Evolutionary conservation across 2,797 vertebrate genomes (phyloP).

Genomic region (Hapalemur alaotrensis): DNA sequence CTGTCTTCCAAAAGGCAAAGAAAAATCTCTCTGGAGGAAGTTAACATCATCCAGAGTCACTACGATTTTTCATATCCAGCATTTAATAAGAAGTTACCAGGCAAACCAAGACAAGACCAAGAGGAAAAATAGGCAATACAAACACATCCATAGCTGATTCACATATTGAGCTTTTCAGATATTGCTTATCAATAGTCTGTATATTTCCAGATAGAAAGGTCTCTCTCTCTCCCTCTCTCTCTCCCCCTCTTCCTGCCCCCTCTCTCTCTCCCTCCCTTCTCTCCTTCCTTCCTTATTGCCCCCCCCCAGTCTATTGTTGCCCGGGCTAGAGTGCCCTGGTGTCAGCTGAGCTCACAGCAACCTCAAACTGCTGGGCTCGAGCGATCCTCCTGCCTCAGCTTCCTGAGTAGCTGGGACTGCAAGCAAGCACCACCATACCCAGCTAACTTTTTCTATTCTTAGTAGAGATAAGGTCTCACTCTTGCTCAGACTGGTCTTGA

Average conservation of each 20-base stretch:
- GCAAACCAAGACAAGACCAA: neutral
- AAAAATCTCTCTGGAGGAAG: neutral
- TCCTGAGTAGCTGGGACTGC: too few species aligned
- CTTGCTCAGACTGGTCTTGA: too few species aligned
- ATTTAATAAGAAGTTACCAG: neutral
- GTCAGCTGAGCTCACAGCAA: too few species aligned
- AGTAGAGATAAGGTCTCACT: too few species aligned
- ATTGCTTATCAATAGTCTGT: neutral
- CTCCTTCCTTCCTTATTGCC: neutral
- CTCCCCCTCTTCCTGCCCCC: neutral
- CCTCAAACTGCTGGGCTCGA: too few species aligned
- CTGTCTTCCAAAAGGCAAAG: neutral
- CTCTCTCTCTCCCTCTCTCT: neutral
- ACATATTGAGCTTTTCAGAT: neutral
- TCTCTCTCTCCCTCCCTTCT: neutral
- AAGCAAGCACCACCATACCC: too few species aligned
- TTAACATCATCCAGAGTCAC: neutral
- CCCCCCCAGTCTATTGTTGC: too few species aligned
- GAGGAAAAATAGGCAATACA: neutral
- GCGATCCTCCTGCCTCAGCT: too few species aligned
- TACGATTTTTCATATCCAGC: neutral
- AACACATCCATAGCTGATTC: neutral
- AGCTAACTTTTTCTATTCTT: too few species aligned
- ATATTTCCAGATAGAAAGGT: neutral
- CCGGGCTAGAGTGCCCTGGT: too few species aligned